Conservation (phyloP, 2,888 invertebrate species). For the Drosophila rubida region DNA sequence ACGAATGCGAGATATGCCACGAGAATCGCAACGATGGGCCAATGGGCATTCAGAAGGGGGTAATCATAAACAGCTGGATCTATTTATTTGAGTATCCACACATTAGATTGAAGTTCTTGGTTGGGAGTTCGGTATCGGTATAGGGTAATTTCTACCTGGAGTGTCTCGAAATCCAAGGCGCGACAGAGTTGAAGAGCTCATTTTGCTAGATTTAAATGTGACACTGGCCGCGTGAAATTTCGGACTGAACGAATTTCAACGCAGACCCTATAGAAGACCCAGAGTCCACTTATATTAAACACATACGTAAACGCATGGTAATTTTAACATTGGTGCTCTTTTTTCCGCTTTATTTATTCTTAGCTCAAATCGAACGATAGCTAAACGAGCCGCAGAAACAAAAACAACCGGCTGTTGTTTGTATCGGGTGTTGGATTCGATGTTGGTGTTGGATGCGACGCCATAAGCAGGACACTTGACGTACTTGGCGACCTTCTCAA, state of each 20-base stretch:
- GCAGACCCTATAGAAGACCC: too few relatives aligned
- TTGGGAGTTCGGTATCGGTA: not conserved
- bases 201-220: not conserved
- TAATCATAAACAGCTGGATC: conserved; percentile 23
- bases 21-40: conserved; percentile 88
- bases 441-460: not conserved
- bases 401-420: not conserved
- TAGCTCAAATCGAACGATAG: not conserved
- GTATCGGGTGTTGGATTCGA: conserved; percentile 3
- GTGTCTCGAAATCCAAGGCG: not conserved
- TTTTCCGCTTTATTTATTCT: too few relatives aligned
- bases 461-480: conserved; percentile 31
- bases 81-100: too few relatives aligned
- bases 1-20: conserved; percentile 90
- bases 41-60: conserved; percentile 90
- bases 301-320: not conserved
- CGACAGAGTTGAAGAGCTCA: not conserved
- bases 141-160: not conserved
- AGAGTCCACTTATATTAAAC: too few relatives aligned
- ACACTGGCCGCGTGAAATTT: not conserved
- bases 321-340: not conserved
- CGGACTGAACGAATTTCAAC: not conserved
- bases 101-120: not conserved
- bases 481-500: conserved; percentile 29
- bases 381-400: conserved; percentile 6